phyloP scores from a whole-genome alignment of 2,888 invertebrate genomes.

The Stenodera caucasica region DNA sequence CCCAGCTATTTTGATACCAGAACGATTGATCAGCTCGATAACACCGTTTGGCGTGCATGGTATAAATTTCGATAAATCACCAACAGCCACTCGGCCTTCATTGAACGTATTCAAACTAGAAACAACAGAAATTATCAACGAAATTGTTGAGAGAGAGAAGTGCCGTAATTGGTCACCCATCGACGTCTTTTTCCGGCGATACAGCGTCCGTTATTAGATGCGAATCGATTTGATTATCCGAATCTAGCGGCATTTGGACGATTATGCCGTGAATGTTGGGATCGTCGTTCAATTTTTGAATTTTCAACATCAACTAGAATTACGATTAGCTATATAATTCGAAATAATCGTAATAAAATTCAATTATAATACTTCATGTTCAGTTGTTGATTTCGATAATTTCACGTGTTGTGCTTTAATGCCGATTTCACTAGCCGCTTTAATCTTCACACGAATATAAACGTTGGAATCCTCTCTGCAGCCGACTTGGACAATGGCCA shows the following conservation, averaged over 20 bases:
- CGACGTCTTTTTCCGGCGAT: conserved; percentile 89
- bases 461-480: conserved; percentile 97
- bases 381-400: conserved; percentile 77
- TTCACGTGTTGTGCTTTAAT: conserved; percentile 79
- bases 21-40: conserved; percentile 84
- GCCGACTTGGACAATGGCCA: conserved; percentile 96
- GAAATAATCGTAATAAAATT: too few species aligned
- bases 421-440: conserved; percentile 89
- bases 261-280: conserved; percentile 90
- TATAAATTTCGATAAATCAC: conserved; percentile 85
- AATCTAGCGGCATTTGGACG: conserved; percentile 94
- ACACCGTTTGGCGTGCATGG: conserved; percentile 98
- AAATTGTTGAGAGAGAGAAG: background rate
- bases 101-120: conserved; percentile 82
- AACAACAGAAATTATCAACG: conserved; percentile 12
- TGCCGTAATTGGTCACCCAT: conserved; percentile 68
- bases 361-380: conserved; percentile 79
- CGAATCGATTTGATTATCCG: conserved; percentile 78
- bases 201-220: conserved; percentile 87
- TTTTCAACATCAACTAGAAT: conserved; percentile 66
- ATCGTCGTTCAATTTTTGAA: conserved; percentile 80
- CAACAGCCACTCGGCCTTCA: conserved; percentile 89
- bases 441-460: conserved; percentile 95
- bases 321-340: too few species aligned
- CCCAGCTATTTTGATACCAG: conserved; percentile 77